A percentile compares a stretch with the other conserved stretches of the same genome.
Evolutionary conservation across 2,888 invertebrate species (phyloP).

Genomic region (Volucella inflata): DNA sequence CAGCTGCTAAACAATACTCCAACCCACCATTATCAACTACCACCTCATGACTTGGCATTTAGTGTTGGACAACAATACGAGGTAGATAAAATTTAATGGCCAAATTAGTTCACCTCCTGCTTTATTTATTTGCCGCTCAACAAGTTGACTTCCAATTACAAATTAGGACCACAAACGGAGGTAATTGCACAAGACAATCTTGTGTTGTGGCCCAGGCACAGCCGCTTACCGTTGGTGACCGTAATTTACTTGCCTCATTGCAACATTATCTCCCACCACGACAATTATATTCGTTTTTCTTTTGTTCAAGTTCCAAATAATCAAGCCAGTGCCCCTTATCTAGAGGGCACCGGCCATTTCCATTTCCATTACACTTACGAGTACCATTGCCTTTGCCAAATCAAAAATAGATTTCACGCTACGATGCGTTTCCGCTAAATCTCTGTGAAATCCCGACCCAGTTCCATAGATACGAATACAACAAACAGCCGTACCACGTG

Average conservation of each 20-base stretch:
- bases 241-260: conserved; percentile 24
- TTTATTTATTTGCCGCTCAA: conserved; percentile 72
- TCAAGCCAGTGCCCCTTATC: conserved; percentile 29
- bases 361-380: not conserved
- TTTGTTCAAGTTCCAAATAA: conserved; percentile 3
- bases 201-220: conserved; percentile 2
- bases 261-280: conserved; percentile 28
- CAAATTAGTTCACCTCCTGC: conserved; percentile 72
- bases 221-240: not conserved
- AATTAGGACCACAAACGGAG: conserved; percentile 70
- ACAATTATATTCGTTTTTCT: not conserved
- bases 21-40: not conserved
- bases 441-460: conserved; percentile 25
- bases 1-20: conserved; percentile 16
- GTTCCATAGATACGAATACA: not conserved
- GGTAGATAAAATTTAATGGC: conserved; percentile 54
- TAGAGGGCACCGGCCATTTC: not conserved
- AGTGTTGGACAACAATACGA: conserved; percentile 46
- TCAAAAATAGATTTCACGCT: conserved; percentile 69
- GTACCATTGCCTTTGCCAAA: conserved; percentile 45
- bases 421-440: conserved; percentile 64
- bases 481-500: conserved; percentile 27
- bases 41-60: conserved; percentile 44
- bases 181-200: conserved; percentile 71
- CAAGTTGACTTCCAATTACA: conserved; percentile 68